These are phyloP conservation scores for Malurus alboscapulatus DNA, from an alignment of 2,113 vertebrate species.

Conservation along the genomic window DNA sequence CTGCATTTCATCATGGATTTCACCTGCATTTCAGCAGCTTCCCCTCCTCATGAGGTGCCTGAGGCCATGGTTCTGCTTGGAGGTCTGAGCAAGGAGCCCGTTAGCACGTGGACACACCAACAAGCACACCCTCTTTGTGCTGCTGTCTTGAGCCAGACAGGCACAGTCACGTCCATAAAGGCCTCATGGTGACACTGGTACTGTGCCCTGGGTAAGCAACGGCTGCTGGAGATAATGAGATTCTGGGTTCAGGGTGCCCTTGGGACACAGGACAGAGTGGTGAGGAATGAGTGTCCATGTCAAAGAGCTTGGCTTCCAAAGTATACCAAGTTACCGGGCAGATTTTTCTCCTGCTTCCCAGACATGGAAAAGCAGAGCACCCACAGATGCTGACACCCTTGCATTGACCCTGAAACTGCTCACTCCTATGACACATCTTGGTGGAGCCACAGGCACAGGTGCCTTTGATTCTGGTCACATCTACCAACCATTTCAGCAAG, in stretches of 20 bases:
- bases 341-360: not conserved
- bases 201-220: fast-evolving
- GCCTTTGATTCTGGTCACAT: not conserved
- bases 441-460: not conserved
- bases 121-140: not conserved
- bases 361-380: not conserved
- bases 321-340: not conserved
- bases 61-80: not conserved
- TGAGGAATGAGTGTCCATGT: not conserved
- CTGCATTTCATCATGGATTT: not conserved
- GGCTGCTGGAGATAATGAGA: not conserved
- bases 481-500: not conserved
- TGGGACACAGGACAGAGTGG: not conserved
- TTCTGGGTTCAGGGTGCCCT: not conserved
- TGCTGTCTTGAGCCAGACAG: fast-evolving
- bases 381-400: fast-evolving
- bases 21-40: not conserved
- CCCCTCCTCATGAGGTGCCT: not conserved
- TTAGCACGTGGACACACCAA: not conserved
- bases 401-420: not conserved
- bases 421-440: fast-evolving
- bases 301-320: not conserved
- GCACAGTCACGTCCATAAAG: not conserved
- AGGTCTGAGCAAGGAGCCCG: not conserved
- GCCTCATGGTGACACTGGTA: fast-evolving